phyloP scores from a whole-genome alignment of 2,797 vertebrate species.

The Dipus sagitta region DNA sequence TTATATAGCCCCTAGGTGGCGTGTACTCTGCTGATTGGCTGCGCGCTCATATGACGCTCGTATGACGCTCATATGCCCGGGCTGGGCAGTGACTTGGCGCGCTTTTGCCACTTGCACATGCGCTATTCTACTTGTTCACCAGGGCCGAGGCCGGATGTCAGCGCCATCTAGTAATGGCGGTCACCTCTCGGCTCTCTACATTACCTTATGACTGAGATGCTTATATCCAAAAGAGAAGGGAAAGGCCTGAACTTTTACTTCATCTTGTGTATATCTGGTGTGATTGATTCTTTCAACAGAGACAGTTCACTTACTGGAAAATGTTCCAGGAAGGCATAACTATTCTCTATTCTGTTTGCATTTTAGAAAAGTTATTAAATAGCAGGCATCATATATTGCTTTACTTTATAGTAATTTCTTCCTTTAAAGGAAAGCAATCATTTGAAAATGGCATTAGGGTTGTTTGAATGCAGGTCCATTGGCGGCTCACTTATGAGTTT shows the following conservation, averaged over 20 bases:
- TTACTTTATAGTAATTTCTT: slow-evolving; percentile 6
- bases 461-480: not conserved
- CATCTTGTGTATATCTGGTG: not conserved
- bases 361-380: slow-evolving; percentile 53
- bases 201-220: slow-evolving; percentile 7
- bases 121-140: too few relatives aligned
- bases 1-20: too few relatives aligned
- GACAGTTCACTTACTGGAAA: not conserved
- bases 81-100: too few relatives aligned
- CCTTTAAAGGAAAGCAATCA: slow-evolving; percentile 45
- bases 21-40: too few relatives aligned
- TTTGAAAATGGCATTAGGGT: not conserved
- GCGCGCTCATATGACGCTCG: too few relatives aligned
- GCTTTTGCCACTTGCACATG: too few relatives aligned
- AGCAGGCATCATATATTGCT: not conserved
- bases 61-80: too few relatives aligned
- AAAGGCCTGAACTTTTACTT: not conserved
- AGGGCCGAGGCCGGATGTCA: too few relatives aligned
- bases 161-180: too few relatives aligned
- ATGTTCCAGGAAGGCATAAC: not conserved
- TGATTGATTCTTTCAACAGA: slow-evolving; percentile 25
- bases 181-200: too few relatives aligned
- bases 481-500: slow-evolving; percentile 53
- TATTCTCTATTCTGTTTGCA: slow-evolving; percentile 45
- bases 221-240: slow-evolving; percentile 3